Percentiles rank a stretch among this genome's conserved stretches.
phyloP scores from a whole-genome alignment of 2,888 invertebrate species.

The Cactoblastis cactorum region DNA sequence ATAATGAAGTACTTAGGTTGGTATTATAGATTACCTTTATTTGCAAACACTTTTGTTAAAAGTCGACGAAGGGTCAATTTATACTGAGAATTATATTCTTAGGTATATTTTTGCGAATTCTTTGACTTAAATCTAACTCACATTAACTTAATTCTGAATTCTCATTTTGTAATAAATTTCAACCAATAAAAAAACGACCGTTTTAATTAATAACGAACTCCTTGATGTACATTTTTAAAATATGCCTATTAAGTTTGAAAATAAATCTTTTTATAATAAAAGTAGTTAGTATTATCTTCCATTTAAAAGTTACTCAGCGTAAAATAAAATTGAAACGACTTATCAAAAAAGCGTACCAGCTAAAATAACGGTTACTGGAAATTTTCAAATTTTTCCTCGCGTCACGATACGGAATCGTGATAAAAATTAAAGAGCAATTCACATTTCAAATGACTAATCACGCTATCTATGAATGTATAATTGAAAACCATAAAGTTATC shows the following conservation, averaged over 20 bases:
- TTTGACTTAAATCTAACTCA: no score
- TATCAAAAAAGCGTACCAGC: not conserved
- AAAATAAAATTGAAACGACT: not conserved
- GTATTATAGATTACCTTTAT: constrained; percentile 26
- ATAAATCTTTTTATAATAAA: no score
- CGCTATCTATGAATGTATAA: constrained; percentile 26
- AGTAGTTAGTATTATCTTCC: no score
- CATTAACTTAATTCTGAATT: no score
- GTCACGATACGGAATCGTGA: not conserved
- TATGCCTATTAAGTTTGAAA: no score
- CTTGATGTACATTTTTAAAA: no score
- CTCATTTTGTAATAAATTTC: no score
- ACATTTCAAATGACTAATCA: constrained; percentile 13
- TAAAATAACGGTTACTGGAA: not conserved
- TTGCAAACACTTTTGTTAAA: constrained; percentile 14
- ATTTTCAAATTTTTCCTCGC: not conserved
- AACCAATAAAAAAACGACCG: no score
- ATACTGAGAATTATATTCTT: not conserved
- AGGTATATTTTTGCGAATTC: constrained; percentile 3
- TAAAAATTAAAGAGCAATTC: not conserved
- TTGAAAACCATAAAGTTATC: constrained; percentile 40
- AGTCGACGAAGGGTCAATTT: constrained; percentile 9
- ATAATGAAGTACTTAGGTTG: constrained; percentile 45
- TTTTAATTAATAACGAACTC: no score
- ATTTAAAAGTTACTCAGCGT: not conserved